Evolutionary conservation across 2,113 vertebrate genomes (phyloP).

Genomic region (Pongo abelii): DNA sequence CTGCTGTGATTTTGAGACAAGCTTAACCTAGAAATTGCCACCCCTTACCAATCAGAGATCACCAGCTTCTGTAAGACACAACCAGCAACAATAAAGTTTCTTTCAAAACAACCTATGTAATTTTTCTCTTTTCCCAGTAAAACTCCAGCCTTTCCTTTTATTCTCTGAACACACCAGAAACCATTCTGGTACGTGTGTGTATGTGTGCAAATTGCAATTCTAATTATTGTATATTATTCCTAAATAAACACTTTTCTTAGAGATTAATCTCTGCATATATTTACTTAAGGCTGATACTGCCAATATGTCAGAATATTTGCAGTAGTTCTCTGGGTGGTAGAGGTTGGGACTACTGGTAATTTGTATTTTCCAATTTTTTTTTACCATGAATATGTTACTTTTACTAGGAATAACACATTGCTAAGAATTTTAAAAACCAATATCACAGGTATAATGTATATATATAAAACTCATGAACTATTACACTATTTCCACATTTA

Average conservation of each 20-base stretch:
- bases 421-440: slow-evolving; percentile 6
- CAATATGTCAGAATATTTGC: neutral
- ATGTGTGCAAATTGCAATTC: neutral
- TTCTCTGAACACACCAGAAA: neutral
- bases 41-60: neutral
- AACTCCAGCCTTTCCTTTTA: neutral
- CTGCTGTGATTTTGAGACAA: neutral
- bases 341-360: neutral
- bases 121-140: neutral
- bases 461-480: neutral
- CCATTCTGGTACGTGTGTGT: neutral
- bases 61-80: neutral
- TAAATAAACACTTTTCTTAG: neutral
- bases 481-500: neutral
- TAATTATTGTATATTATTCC: neutral
- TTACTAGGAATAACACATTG: neutral
- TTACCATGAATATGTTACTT: neutral
- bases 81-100: neutral
- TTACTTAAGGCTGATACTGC: neutral
- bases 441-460: neutral
- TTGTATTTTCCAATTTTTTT: neutral
- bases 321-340: neutral
- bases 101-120: neutral
- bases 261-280: neutral
- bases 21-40: neutral